phyloP scores from a whole-genome alignment of 2,797 vertebrate species.

The Podargus strigoides region DNA sequence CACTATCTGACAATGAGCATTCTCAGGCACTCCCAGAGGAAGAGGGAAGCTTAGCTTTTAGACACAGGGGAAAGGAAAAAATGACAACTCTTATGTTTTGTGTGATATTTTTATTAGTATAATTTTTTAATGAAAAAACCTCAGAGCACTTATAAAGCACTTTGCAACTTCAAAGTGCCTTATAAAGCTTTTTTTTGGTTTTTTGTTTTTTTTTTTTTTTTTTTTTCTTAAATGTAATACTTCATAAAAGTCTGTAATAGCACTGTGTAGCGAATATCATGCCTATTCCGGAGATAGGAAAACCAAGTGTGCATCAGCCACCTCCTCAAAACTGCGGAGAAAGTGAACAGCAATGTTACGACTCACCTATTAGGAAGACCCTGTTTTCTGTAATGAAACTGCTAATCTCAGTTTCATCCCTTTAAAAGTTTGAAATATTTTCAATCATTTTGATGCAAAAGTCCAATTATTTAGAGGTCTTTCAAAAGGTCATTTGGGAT shows the following conservation, averaged over 20 bases:
- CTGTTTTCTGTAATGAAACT: not conserved
- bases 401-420: not conserved
- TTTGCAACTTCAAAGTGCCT: slow-evolving; percentile 16
- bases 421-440: not conserved
- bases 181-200: not conserved
- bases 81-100: not conserved
- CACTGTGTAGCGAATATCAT: not conserved
- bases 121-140: slow-evolving; percentile 36
- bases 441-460: not conserved
- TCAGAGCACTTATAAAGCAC: slow-evolving; percentile 45
- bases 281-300: not conserved
- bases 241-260: not conserved
- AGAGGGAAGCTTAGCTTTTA: slow-evolving; percentile 1
- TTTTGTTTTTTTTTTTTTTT: not conserved
- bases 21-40: not conserved
- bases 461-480: not conserved
- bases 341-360: not conserved
- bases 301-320: not conserved
- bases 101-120: not conserved
- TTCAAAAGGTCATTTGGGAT: not conserved
- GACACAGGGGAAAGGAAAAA: not conserved
- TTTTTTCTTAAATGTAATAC: not conserved
- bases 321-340: not conserved
- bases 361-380: not conserved
- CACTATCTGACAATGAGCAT: slow-evolving; percentile 20